These are phyloP conservation scores for Protonemura montana DNA, from an alignment of 2,888 invertebrate species.

Conservation along the genomic window DNA sequence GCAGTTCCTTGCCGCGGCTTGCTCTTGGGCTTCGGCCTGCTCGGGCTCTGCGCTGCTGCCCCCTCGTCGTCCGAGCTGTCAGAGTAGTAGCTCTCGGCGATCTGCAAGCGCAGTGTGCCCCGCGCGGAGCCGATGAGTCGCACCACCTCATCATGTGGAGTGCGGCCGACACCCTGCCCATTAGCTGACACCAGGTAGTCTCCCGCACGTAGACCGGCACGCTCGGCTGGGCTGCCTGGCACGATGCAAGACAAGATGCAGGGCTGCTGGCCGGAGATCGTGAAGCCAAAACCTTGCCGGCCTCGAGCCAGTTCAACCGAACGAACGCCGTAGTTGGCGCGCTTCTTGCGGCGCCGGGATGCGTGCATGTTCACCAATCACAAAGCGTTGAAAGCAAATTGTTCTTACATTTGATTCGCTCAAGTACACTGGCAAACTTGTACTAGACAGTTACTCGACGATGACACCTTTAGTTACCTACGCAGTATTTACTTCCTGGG, in stretches of 20 bases:
- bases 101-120: conserved; percentile 83
- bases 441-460: too few relatives aligned
- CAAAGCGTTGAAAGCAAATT: too few relatives aligned
- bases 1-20: conserved; percentile 19
- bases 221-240: conserved; percentile 86
- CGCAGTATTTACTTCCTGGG: too few relatives aligned
- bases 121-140: conserved; percentile 86
- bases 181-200: conserved; percentile 93
- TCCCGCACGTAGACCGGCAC: conserved; percentile 88
- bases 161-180: conserved; percentile 88
- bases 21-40: background rate
- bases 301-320: conserved; percentile 87
- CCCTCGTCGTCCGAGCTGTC: conserved; percentile 82
- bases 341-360: conserved; percentile 72
- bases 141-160: conserved; percentile 93
- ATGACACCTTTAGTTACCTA: too few relatives aligned
- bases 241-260: conserved; percentile 95
- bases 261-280: conserved; percentile 95
- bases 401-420: too few relatives aligned
- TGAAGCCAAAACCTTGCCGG: conserved; percentile 94
- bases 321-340: conserved; percentile 77
- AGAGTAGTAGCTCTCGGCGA: conserved; percentile 86
- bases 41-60: background rate
- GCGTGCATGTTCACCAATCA: conserved; percentile 62
- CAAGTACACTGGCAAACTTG: too few relatives aligned